Conservation (phyloP, 2,113 vertebrate genomes). For the Sorex araneus region DNA sequence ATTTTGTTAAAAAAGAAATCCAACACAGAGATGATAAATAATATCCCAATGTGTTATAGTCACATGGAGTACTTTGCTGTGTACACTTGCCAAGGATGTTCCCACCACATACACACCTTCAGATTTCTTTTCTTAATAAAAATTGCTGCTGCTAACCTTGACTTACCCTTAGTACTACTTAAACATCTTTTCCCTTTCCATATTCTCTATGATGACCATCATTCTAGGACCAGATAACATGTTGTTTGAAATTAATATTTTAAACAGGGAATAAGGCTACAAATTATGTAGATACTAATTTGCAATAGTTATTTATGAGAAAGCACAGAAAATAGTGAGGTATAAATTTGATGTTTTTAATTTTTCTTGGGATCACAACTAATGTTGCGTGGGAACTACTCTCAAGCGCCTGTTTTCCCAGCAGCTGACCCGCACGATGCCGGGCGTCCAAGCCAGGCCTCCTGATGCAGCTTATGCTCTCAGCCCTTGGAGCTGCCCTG, state of each 20-base stretch:
- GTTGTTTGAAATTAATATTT: conserved; percentile 11
- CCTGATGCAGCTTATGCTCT: too few species aligned
- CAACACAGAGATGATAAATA: background rate
- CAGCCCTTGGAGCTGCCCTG: too few species aligned
- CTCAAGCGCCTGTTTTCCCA: too few species aligned
- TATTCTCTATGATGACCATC: background rate
- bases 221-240: background rate
- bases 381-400: too few species aligned
- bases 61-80: rapidly evolving
- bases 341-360: background rate
- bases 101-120: too few species aligned
- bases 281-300: background rate
- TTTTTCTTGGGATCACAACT: too few species aligned
- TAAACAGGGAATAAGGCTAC: background rate
- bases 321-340: conserved; percentile 3
- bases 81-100: too few species aligned
- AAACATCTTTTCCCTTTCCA: background rate
- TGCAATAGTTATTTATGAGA: background rate
- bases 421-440: too few species aligned
- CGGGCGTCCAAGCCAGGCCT: too few species aligned
- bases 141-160: background rate
- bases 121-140: background rate
- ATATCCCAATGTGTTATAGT: too few species aligned
- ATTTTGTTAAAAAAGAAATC: background rate
- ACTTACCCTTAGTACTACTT: background rate